These are phyloP conservation scores for Schizopygopsis malacanthus DNA, from an alignment of 2,797 vertebrate genomes.

Conservation along the genomic window DNA sequence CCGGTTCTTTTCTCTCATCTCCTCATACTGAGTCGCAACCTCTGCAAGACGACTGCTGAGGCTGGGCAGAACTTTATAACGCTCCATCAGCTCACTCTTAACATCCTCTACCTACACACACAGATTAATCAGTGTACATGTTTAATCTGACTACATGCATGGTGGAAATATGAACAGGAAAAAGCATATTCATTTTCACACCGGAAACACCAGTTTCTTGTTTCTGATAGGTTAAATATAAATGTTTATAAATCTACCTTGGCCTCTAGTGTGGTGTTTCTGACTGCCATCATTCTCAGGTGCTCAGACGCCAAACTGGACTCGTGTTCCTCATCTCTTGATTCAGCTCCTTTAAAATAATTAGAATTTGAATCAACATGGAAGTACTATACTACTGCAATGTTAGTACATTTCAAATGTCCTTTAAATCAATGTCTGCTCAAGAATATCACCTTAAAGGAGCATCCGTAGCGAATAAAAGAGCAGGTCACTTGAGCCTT, in stretches of 20 bases:
- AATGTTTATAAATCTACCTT: conserved; percentile 79
- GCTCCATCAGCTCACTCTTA: conserved; percentile 77
- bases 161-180: not conserved
- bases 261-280: conserved; percentile 87
- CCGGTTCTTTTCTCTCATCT: conserved; percentile 77
- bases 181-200: conserved; percentile 26
- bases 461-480: conserved; percentile 94
- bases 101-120: conserved; percentile 77
- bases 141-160: not conserved
- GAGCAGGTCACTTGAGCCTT: conserved; percentile 96
- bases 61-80: conserved; percentile 78
- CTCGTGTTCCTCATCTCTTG: conserved; percentile 95
- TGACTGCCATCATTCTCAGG: conserved; percentile 89
- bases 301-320: conserved; percentile 90
- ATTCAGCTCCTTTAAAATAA: conserved; percentile 87
- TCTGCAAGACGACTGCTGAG: conserved; percentile 77
- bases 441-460: conserved; percentile 84
- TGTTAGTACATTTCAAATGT: not conserved
- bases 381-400: not conserved
- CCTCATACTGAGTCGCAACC: conserved; percentile 74
- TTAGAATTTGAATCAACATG: not conserved
- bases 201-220: not conserved
- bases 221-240: not conserved
- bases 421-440: not conserved
- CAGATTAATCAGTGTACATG: not conserved